These are phyloP conservation scores for Drosophila neocordata DNA, from an alignment of 1,140 invertebrate genomes.

Conservation along the genomic window DNA sequence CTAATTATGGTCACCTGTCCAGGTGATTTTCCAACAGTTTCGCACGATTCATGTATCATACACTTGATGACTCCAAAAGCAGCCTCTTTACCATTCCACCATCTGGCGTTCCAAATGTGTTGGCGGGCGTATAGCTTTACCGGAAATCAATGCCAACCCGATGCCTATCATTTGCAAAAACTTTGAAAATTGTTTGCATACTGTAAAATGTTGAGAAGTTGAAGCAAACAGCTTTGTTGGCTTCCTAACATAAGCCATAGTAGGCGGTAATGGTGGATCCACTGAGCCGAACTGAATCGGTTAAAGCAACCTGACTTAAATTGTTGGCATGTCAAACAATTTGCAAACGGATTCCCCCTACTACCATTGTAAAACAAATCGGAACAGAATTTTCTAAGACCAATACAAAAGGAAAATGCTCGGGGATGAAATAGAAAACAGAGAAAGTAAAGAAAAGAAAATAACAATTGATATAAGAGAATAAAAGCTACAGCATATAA, in stretches of 20 bases:
- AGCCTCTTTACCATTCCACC: background rate
- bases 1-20: background rate
- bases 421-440: too few species aligned
- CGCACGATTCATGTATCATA: background rate
- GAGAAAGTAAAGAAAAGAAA: too few species aligned
- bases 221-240: constrained; percentile 33
- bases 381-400: background rate
- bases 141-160: constrained; percentile 5
- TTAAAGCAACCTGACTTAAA: background rate
- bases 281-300: too few species aligned
- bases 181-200: constrained; percentile 8
- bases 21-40: constrained; percentile 1
- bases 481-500: too few species aligned
- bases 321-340: background rate
- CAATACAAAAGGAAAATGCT: too few species aligned
- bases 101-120: too few species aligned
- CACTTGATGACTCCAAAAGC: background rate
- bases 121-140: background rate
- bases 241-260: constrained; percentile 20
- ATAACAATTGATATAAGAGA: too few species aligned
- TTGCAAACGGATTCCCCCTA: background rate
- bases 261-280: too few species aligned
- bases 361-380: background rate
- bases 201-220: background rate
- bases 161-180: constrained; percentile 5